Base-by-base conservation (phyloP, 2,113 vertebrate genomes). In the Otolemur garnettii region DNA sequence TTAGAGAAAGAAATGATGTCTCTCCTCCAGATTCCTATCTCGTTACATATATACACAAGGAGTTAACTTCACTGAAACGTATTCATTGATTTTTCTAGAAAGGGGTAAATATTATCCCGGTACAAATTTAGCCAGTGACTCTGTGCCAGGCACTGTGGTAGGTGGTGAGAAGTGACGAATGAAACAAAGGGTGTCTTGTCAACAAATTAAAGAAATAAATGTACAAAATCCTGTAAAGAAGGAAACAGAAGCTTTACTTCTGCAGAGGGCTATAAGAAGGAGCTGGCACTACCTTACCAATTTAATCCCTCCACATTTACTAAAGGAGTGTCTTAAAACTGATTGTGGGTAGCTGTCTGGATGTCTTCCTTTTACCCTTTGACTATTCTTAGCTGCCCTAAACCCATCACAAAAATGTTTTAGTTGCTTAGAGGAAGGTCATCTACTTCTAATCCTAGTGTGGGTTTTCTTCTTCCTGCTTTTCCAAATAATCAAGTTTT, bases 141-240 rank as follows among this genome's bases (percentile, higher is more conserved):
- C 38, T 71, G 18, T 78, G 68, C 35, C 28, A 60, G 8, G 33
- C 55, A 35, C 90, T 87, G 5, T 92, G 30, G 15, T 74, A 69
- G 33, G 13, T 84, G 22, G 17, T 81, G 14, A 91, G 30, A 88
- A 17, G 17, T 62, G n/a, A 69, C 74, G 22, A 80, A 59, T 57
- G 55, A 82, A 94, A 87, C 38, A 82, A 91, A n/a, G 5, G 22
- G 4, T 62, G 64, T 72, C 24, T 88, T 68, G 82, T 87, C 90
- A 93, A 77, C 33, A 91, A 69, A 78, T 68, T 59, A 77, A 95
- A 66, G 33, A 84, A 97, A 90, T 90, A 81, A 80, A 84, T 88
- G 18, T 72, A 59, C 2, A 38, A 62, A 90, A 38, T 90, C 30
- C 66, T 85, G 5, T 77, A 71, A 88, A 86, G 42, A 21, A 91